Evolutionary conservation across 1,140 invertebrate genomes (phyloP), one percentile per base, ranked within the genome.

Genomic region (Melanaphis sacchari): DNA sequence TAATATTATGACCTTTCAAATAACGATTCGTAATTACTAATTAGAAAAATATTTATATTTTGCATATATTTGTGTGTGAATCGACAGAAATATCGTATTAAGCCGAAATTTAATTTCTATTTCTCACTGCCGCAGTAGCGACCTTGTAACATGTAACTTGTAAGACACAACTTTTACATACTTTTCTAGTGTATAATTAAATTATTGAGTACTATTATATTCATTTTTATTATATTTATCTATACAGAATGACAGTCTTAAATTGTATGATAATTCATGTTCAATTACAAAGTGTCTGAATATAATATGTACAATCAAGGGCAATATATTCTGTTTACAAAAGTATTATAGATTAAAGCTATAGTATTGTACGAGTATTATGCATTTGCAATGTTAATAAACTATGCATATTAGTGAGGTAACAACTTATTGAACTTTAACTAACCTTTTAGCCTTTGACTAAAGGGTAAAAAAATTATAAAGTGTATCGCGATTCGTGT

Each of bases 1-100:
- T 31, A 43, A 9, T 87, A 49, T 88, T 87, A 49, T 88, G 43
- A 49, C 43, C 85, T 88, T 88, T 88, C 26, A n/a, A 88, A 88
- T 4, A 87, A 46, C 1, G 21, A 49, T 88, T 88, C 21, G 31
- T 49, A 88, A 88, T 88, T 49, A 88, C 9, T 43, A 85, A 40
- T 40, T 43, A 40, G 41, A 85, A 41, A 26, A 43, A 43, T 46
- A 46, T 46, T n/a, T 6, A 26, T 41, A 41, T 41, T 36, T 7
- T 40, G 15, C 38, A 22, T 82, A 18, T 26, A 38, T 40, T 3
- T 82, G 38, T 38, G 54, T n/a, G 31, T n/a, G 21, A 38, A 8
- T 82, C 6, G 36, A 82, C 21, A 82, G 24, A 24, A 82, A 40
- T 40, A 82, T 82, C 18, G 22, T 82, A 85, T 40, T 43, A 85